These are phyloP conservation scores for Meghimatium bilineatum DNA, from an alignment of 2,888 invertebrate genomes.

Conservation along the genomic window DNA sequence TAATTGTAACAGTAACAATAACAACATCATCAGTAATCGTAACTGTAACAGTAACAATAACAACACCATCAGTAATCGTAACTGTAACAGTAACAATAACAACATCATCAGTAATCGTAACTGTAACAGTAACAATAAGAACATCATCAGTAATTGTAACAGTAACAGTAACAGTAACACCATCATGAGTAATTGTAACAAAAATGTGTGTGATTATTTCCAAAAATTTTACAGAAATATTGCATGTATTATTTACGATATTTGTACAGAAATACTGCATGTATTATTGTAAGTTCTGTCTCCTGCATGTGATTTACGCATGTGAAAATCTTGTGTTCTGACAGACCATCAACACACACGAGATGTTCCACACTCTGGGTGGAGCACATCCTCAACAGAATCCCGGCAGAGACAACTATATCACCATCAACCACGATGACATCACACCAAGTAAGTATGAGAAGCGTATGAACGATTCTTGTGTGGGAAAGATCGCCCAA, in stretches of 20 bases:
- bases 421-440: conserved; percentile 17
- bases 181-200: background rate
- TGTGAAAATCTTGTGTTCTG: too few relatives aligned
- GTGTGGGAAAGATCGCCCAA: too few relatives aligned
- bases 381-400: background rate
- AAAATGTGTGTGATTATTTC: too few relatives aligned
- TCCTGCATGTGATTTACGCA: too few relatives aligned
- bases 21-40: background rate
- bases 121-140: background rate
- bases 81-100: background rate
- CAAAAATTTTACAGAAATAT: too few relatives aligned
- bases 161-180: background rate
- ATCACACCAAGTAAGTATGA: conserved; percentile 2
- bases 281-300: too few relatives aligned
- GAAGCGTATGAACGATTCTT: too few relatives aligned
- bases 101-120: background rate
- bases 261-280: too few relatives aligned
- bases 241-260: too few relatives aligned
- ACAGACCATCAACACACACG: conserved; percentile 16
- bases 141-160: background rate
- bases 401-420: background rate
- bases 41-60: background rate
- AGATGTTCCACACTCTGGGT: conserved; percentile 7
- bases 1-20: background rate
- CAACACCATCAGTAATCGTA: background rate